Percentiles rank a stretch among this genome's conserved stretches.
Evolutionary conservation across 2,888 invertebrate species (phyloP).

Genomic region (Ditula angustiorana): DNA sequence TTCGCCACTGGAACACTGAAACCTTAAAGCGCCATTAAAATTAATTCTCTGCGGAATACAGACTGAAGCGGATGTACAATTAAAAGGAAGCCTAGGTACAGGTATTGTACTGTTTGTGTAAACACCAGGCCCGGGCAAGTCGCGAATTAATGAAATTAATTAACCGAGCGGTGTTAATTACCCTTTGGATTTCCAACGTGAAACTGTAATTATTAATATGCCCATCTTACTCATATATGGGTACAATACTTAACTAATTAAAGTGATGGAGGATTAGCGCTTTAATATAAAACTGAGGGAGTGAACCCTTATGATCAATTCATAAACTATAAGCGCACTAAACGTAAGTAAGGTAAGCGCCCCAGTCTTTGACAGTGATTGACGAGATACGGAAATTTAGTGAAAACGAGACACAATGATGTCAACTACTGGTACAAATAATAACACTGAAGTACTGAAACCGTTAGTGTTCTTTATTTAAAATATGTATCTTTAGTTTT

Average conservation of each 20-base stretch:
- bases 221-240: neutral
- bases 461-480: too few relatives aligned
- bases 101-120: neutral
- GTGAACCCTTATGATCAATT: too few relatives aligned
- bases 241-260: neutral
- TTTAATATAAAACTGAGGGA: too few relatives aligned
- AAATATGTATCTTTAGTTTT: too few relatives aligned
- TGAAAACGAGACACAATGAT: too few relatives aligned
- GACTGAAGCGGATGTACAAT: constrained; percentile 12
- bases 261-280: too few relatives aligned
- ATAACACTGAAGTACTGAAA: too few relatives aligned
- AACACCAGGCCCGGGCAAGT: neutral
- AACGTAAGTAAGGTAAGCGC: too few relatives aligned
- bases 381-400: too few relatives aligned
- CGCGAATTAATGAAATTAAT: constrained; percentile 22
- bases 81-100: constrained; percentile 26
- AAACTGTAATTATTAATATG: neutral
- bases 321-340: too few relatives aligned
- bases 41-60: neutral
- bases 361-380: too few relatives aligned
- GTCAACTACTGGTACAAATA: too few relatives aligned
- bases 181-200: neutral
- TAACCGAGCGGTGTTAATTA: constrained; percentile 9
- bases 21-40: neutral
- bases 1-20: neutral